Evolutionary conservation across 2,888 invertebrate species (phyloP), one percentile per base, ranked within the genome.

Genomic region (Carpatolechia fugitivella): DNA sequence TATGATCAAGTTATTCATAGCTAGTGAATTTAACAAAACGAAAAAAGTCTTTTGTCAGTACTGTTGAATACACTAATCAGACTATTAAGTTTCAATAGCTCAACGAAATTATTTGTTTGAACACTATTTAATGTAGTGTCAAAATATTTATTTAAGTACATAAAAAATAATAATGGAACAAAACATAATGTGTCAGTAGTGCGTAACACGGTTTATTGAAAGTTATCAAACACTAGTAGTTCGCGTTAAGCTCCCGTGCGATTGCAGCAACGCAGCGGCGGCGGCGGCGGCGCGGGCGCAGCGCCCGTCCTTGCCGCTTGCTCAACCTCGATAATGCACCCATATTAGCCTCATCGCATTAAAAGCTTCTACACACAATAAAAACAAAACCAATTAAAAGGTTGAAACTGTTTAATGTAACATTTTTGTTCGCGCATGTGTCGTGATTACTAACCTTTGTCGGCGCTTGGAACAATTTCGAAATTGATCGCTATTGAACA

Each of bases 301-400:
- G 69, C 73, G 67, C 66, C 66, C 80, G 87, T 83, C 87, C 86
- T 86, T 86, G 83, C 72, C 68, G 72, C 71, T 88, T 85, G 78
- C 86, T 66, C 80, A 85, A 86, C 76, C 63, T 63, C 75, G 66
- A 82, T 82, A 84, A 80, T 79, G 76, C 78, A 68, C 72, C 69
- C 65, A 70, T 74, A 72, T 76, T 75, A 74, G 72, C 76, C 70
- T 75, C 82, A 80, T 80, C 80, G 70, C 70, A 76, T 81, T 85
- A 85, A 85, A 81, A 85, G 83, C 82, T 83, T 83, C 57, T 78
- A 72, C 63, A 72, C 70, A 58, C 59, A 73, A 76, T 75, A 74
- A 79, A 70, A 78, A 75, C 76, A 79, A 77, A 80, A 73, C 71
- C 76, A 82, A 83, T 82, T 82, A 83, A 81, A 75, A 70, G 64